Evolutionary conservation across 1,140 invertebrate genomes (phyloP), one percentile per base, ranked within the genome.

Genomic region (Caenorhabditis remanei): DNA sequence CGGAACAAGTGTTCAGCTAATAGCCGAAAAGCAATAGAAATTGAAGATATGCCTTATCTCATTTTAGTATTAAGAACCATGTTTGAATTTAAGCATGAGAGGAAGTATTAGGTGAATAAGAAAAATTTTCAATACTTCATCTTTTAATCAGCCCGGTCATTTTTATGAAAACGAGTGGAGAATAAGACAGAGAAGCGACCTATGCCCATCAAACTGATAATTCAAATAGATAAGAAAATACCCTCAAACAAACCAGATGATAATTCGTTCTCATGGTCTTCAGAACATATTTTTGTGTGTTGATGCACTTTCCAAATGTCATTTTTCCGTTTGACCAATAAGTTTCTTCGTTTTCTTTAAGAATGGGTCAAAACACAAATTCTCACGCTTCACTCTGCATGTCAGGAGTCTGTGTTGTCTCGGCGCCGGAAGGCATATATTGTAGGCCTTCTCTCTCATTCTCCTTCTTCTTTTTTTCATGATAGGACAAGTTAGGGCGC

Each of bases 181-280:
- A 32, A 79, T 53, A 50, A 53, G 71, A 50, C 32, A 32, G 46
- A 53, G 71, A 79, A 79, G 46, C 71, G 43, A 79, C 46, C 71
- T 79, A 50, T 79, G 46, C 19, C 71, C 71, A 79, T 79, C 71
- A 79, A 50, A 41, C 14, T 79, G 71, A 79, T 79, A 53, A 71
- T 13, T 40, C 63, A 58, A 58, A 46, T n/a, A 24, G 41, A 53
- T 50, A 40, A 50, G 14, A 50, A 11, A 4, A 43, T 13, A 79
- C 46, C n/a, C 71, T 32, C 46, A 79, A 79, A 79, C 46, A 50
- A 21, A 21, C 43, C 21, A 79, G 71, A 79, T 79, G 71, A 79
- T 79, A 79, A 79, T 50, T 79, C 71, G 65, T 79, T 79, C 9
- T 13, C 13, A 9, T 9, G n/a, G 50, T 79, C 46, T 32, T 48